Evolutionary conservation across 2,888 invertebrate species (phyloP), one percentile per base, ranked within the genome.

Genomic region (Sialis fuliginosa): DNA sequence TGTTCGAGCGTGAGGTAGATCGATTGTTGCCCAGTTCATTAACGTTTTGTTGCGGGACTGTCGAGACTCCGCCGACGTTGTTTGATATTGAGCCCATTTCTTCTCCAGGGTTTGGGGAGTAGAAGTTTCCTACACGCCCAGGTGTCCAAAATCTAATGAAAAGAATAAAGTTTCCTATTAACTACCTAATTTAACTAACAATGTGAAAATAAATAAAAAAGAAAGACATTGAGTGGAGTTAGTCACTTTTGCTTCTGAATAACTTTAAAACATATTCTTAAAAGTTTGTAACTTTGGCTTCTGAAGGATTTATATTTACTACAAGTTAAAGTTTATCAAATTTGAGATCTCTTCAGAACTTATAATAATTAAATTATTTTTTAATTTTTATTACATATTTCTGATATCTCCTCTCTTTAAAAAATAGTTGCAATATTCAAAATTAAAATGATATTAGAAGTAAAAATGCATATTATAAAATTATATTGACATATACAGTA

Each of bases 41-140:
- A 10, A 13, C 35, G 33, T 40, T 40, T 22, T n/a, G 42, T 1
- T 32, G 12, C 13, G 6, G 13, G 31, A 39, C 10, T 5, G 39
- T 44, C 9, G 39, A 39, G 30, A 31, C 8, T 12, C 22, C 5
- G 8, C 44, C 44, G 7, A 39, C 31, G 5, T 22, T 12, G 12
- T 22, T 12, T 10, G 33, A 34, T 22, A 30, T 35, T 4, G 10
- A 39, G 31, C 45, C 47, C 30, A 42, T 32, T 47, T 69, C 71
- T 50, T 70, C 71, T 0, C 85, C 85, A 0, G 87, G 87, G 65
- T 87, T 87, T 0, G 88, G 87, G 0, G 86, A 84, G 60, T 87
- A 88, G 49, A 88, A 74, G 61, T 87, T 88, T 0, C 86, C 87
- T 32, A 83, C 77, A 39, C 78, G 71, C 56, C 78, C 77, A 62